phyloP scores from a whole-genome alignment of 2,113 vertebrate genomes.

The Cochlearius cochlearius region DNA sequence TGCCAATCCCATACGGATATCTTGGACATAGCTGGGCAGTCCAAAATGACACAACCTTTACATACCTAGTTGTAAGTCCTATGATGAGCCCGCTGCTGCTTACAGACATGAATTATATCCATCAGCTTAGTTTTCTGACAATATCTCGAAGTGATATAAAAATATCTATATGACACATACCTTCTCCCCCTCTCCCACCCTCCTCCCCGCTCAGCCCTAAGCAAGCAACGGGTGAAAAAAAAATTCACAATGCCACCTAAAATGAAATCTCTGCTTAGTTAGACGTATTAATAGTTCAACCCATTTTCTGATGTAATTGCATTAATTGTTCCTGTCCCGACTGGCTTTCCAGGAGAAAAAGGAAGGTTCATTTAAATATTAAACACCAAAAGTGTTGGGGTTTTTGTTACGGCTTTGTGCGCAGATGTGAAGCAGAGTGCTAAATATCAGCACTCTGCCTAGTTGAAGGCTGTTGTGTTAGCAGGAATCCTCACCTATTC shows the following conservation, averaged over 20 bases:
- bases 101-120: background rate
- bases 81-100: background rate
- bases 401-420: constrained; percentile 49
- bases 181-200: background rate
- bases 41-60: background rate
- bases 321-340: constrained; percentile 44
- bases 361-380: constrained; percentile 55
- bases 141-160: background rate
- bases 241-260: background rate
- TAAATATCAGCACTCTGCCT: constrained; percentile 63
- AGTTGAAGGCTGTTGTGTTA: constrained; percentile 65
- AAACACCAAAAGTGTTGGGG: background rate
- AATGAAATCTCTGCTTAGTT: constrained; percentile 20
- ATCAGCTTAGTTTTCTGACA: constrained; percentile 16
- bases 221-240: background rate
- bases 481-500: constrained; percentile 71
- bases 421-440: constrained; percentile 64
- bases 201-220: background rate
- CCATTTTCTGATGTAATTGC: constrained; percentile 40
- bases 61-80: background rate
- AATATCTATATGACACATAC: background rate
- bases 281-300: constrained; percentile 36
- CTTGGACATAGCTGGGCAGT: accelerated
- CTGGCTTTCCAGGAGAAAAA: constrained; percentile 50
- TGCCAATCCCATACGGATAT: background rate